Base-by-base conservation (phyloP, 1,140 invertebrate species). In the Scylla paramamosain region DNA sequence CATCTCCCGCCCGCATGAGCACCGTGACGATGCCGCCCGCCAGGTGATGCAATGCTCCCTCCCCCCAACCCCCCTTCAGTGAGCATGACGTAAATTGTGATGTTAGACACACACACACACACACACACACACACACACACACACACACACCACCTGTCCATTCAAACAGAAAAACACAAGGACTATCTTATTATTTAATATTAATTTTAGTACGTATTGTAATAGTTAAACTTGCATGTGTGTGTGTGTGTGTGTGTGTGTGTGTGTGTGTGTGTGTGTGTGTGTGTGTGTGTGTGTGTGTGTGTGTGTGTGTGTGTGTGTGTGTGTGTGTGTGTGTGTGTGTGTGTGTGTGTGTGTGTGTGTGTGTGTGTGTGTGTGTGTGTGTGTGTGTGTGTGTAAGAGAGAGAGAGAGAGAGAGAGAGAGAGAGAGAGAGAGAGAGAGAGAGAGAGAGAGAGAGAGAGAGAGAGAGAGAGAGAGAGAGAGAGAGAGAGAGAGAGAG, bases 221-320 rank as follows among this genome's bases (percentile, higher is more conserved):
- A 39, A 39, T 39, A 39, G 39, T 39, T 39, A 39, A 39, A 59
- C 10, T 12, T 59, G n/a, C 32, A 4, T 1, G 84, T 86, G 84
- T n/a, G 83, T 84, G 83, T 84, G 83, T 32, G 31, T 84, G 83
- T 84, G 83, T 84, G 83, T 84, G 83, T 84, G 83, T 84, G 83
- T 84, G 83, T 84, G 83, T 84, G 83, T 84, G 83, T 84, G 83
- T 84, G 83, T 84, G 83, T 84, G 83, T 84, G 83, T 84, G 83
- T 84, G 83, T 84, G 83, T 84, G 31, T 84, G 83, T 84, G 83
- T 84, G 83, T 84, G 83, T 84, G 83, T 84, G 83, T 84, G 83
- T 84, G 83, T 84, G 31, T 84, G n/a, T 84, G 83, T 84, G 83
- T 84, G 83, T 84, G 83, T 84, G 83, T 84, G 83, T 84, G 83